phyloP scores from a whole-genome alignment of 1,140 invertebrate genomes.

The Diachasma alloeum region DNA sequence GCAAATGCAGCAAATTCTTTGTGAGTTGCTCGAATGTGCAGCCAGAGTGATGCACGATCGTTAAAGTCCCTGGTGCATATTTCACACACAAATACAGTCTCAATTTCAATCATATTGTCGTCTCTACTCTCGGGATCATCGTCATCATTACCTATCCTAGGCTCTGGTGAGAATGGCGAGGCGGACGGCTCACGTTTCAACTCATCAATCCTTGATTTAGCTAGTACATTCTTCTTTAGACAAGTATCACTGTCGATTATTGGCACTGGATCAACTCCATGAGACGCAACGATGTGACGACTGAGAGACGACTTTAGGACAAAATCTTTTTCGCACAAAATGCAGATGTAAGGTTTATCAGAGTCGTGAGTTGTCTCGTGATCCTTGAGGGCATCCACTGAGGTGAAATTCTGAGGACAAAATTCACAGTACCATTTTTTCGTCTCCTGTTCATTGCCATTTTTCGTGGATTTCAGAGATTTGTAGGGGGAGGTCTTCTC shows the following conservation, averaged over 20 bases:
- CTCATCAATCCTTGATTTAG: slow-evolving; percentile 27
- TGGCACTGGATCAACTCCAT: slow-evolving; percentile 59
- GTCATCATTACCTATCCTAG: slow-evolving; percentile 40
- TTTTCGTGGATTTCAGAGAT: slow-evolving; percentile 42
- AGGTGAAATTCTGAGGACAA: slow-evolving; percentile 55
- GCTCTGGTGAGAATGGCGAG: slow-evolving; percentile 12
- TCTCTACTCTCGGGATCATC: slow-evolving; percentile 46
- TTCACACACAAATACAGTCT: slow-evolving; percentile 65
- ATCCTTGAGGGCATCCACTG: slow-evolving; percentile 52
- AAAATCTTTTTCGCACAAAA: slow-evolving; percentile 63
- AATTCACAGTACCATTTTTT: slow-evolving; percentile 57
- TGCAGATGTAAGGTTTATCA: slow-evolving; percentile 58
- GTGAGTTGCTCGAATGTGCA: slow-evolving; percentile 68
- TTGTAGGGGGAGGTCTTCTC: slow-evolving; percentile 48
- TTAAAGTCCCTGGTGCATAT: slow-evolving; percentile 66
- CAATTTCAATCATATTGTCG: slow-evolving; percentile 55
- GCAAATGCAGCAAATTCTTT: slow-evolving; percentile 67
- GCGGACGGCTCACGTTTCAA: slow-evolving; percentile 15
- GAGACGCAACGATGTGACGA: slow-evolving; percentile 60
- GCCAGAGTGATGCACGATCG: slow-evolving; percentile 66
- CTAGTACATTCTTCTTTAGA: slow-evolving; percentile 40
- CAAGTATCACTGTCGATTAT: slow-evolving; percentile 57
- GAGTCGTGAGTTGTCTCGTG: slow-evolving; percentile 55
- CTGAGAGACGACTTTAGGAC: slow-evolving; percentile 57
- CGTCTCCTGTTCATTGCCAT: slow-evolving; percentile 34